A percentile compares a stretch with the other conserved stretches of the same genome.
Conservation (phyloP, 2,888 invertebrate species). For the Papilio demoleus region DNA sequence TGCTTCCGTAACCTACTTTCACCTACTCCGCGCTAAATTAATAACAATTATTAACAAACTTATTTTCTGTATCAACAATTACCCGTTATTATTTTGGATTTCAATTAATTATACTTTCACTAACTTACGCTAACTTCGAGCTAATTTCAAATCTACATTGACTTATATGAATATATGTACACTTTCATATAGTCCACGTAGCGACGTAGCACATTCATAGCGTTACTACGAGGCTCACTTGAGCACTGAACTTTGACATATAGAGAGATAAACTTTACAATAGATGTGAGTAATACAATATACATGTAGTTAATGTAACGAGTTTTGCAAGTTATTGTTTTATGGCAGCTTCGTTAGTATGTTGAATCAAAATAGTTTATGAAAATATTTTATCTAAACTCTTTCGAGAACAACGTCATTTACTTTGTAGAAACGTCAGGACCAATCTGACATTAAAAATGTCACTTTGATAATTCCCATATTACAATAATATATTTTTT, state of each 20-base stretch:
- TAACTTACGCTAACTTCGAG: neutral
- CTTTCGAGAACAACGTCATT: conserved; percentile 61
- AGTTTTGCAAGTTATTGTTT: neutral
- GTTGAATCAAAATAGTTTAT: neutral
- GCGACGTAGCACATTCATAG: neutral
- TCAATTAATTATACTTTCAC: neutral
- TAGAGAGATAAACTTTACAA: neutral
- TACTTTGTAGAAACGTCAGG: conserved; percentile 57
- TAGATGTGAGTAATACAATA: neutral
- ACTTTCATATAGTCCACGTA: neutral
- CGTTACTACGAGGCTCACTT: neutral
- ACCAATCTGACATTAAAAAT: conserved; percentile 47
- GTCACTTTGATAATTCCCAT: conserved; percentile 59
- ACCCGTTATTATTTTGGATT: neutral
- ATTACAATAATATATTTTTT: conserved; percentile 58
- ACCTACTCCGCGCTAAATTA: neutral
- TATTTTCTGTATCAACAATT: neutral
- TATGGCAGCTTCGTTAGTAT: neutral
- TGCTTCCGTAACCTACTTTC: conserved; percentile 9
- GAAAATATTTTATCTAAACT: conserved; percentile 53
- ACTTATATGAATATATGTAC: neutral
- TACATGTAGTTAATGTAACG: neutral
- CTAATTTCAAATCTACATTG: neutral
- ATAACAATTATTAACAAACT: conserved; percentile 7
- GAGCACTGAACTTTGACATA: neutral